phyloP scores from a whole-genome alignment of 2,113 vertebrate species.

The Mustela nigripes region DNA sequence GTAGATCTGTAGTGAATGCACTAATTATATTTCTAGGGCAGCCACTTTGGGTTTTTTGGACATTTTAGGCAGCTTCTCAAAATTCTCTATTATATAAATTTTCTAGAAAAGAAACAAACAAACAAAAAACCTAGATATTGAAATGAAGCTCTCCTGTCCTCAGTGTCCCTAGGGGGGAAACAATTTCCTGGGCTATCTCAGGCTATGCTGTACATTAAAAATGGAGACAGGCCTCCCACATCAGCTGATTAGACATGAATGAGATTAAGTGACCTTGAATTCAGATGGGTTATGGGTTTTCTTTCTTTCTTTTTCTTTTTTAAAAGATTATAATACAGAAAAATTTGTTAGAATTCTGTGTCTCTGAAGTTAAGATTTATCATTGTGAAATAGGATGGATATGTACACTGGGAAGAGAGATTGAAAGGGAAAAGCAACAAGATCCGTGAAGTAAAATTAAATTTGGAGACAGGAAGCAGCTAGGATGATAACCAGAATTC shows the following conservation, averaged over 20 bases:
- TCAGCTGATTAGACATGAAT: not conserved
- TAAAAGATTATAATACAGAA: not conserved
- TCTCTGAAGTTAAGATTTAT: slow-evolving; percentile 15
- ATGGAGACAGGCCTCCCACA: not conserved
- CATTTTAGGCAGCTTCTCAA: slow-evolving; percentile 50
- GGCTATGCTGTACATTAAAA: not conserved
- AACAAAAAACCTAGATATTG: not conserved
- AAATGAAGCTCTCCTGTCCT: not conserved
- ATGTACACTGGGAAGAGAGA: not conserved
- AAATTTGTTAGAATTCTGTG: not conserved
- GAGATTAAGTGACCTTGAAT: not conserved
- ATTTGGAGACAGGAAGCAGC: not conserved
- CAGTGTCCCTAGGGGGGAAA: not conserved
- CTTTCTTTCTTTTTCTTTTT: not conserved
- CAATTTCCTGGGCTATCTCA: not conserved
- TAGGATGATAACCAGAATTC: not conserved
- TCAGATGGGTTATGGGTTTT: not conserved
- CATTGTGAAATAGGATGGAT: not conserved
- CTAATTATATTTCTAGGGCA: slow-evolving; percentile 57
- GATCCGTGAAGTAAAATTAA: slow-evolving; percentile 21
- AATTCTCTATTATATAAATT: slow-evolving; percentile 46
- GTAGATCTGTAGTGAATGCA: slow-evolving; percentile 41
- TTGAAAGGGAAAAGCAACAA: not conserved
- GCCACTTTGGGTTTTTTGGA: not conserved
- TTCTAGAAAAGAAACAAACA: not conserved